Conservation (phyloP, 2,888 invertebrate species). For the Zootermopsis nevadensis region DNA sequence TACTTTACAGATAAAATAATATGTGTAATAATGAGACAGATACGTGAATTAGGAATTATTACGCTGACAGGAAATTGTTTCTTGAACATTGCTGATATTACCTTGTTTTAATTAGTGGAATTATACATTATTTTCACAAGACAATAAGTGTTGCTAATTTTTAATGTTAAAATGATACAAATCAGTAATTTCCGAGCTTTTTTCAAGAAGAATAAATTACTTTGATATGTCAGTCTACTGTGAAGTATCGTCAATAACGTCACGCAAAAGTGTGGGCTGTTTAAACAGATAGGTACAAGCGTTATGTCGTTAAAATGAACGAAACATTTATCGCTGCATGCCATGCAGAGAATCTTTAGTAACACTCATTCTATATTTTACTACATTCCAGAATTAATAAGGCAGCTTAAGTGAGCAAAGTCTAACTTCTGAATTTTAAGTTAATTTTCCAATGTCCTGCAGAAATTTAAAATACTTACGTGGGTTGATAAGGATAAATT, state of each 20-base stretch:
- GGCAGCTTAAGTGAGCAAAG: too few relatives aligned
- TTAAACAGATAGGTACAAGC: not conserved
- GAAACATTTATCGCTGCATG: not conserved
- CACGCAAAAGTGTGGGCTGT: not conserved
- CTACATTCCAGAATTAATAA: too few relatives aligned
- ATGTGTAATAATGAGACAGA: too few relatives aligned
- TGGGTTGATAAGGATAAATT: too few relatives aligned
- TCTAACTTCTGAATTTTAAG: too few relatives aligned
- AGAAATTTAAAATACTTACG: too few relatives aligned
- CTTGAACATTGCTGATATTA: not conserved
- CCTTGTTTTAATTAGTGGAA: not conserved
- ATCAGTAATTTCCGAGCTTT: constrained; percentile 6
- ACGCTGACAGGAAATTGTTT: not conserved
- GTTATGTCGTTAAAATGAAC: not conserved
- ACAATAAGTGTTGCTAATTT: too few relatives aligned
- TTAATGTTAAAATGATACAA: not conserved
- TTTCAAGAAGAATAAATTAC: constrained; percentile 1
- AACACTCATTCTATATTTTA: too few relatives aligned
- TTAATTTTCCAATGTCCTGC: too few relatives aligned
- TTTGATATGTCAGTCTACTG: not conserved
- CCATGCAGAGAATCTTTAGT: not conserved
- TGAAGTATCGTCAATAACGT: not conserved
- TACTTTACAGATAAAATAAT: too few relatives aligned
- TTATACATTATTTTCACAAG: not conserved
- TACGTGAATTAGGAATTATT: too few relatives aligned